A percentile compares a stretch with the other conserved stretches of the same genome.
phyloP scores from a whole-genome alignment of 2,113 vertebrate genomes.

The Xiphorhynchus elegans region DNA sequence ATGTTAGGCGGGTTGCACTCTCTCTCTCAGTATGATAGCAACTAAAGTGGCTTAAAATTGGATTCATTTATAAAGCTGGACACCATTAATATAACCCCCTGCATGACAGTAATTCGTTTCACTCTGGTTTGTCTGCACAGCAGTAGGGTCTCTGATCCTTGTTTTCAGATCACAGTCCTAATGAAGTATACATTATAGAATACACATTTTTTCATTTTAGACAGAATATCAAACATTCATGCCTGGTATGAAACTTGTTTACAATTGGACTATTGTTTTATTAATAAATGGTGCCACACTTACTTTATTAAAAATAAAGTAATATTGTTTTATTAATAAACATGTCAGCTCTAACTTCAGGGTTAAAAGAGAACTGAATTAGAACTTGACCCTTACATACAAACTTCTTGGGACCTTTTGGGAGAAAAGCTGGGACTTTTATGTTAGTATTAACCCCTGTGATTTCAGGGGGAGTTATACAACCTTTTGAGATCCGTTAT shows the following conservation, averaged over 20 bases:
- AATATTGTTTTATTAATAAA: conserved; percentile 60
- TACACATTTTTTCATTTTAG: conserved; percentile 76
- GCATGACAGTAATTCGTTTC: conserved; percentile 79
- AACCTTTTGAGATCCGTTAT: not conserved
- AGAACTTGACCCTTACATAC: not conserved
- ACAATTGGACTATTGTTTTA: conserved; percentile 58
- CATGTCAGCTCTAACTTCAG: not conserved
- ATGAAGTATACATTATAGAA: conserved; percentile 81
- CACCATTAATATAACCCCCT: conserved; percentile 80
- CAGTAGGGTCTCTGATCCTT: conserved; percentile 60
- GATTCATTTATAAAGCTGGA: conserved; percentile 84
- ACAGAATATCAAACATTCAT: conserved; percentile 74
- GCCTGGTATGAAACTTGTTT: conserved; percentile 67
- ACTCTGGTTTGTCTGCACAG: conserved; percentile 76
- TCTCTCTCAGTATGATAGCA: conserved; percentile 74
- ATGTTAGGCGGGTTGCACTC: conserved; percentile 66
- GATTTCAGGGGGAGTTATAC: not conserved
- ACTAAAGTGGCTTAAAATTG: conserved; percentile 83
- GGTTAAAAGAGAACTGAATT: not conserved
- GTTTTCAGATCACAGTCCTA: conserved; percentile 73
- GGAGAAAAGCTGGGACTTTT: not conserved
- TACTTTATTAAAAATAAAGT: too few species aligned
- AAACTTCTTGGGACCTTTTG: not conserved
- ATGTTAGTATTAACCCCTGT: not conserved
- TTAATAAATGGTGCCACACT: conserved; percentile 16